Evolutionary conservation across 2,888 invertebrate genomes (phyloP).

Genomic region (Euplagia quadripunctaria): DNA sequence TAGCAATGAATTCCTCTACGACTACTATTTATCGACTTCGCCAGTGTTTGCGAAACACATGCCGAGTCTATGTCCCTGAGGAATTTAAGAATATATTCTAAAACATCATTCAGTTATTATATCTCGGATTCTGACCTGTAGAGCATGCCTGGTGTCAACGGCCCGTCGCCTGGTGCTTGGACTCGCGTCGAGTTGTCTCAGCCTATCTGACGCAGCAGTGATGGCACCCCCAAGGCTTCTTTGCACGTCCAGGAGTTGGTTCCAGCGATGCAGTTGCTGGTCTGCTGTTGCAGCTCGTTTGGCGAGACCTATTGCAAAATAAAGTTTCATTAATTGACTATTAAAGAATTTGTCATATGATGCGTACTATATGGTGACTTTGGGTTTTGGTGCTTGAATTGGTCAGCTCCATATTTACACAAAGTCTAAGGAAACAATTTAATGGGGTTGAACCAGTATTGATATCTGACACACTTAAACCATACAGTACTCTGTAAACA

Average conservation of each 20-base stretch:
- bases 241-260: conserved; percentile 91
- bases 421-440: neutral
- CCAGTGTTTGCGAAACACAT: too few relatives aligned
- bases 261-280: conserved; percentile 89
- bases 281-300: conserved; percentile 90
- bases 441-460: too few relatives aligned
- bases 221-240: conserved; percentile 90
- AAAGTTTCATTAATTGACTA: neutral
- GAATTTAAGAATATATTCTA: too few relatives aligned
- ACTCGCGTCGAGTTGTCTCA: conserved; percentile 92
- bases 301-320: conserved; percentile 65
- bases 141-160: conserved; percentile 90
- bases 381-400: neutral
- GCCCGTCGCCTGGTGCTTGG: conserved; percentile 92
- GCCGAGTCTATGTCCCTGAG: too few relatives aligned
- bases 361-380: neutral
- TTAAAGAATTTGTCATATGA: neutral
- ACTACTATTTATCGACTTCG: too few relatives aligned
- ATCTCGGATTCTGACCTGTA: conserved; percentile 86
- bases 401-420: neutral
- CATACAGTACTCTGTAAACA: too few relatives aligned
- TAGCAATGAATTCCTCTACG: too few relatives aligned
- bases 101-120: too few relatives aligned
- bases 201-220: conserved; percentile 91
- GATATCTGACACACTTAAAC: too few relatives aligned